Evolutionary conservation across 2,797 vertebrate genomes (phyloP).

Genomic region (Acanthiza pusilla): DNA sequence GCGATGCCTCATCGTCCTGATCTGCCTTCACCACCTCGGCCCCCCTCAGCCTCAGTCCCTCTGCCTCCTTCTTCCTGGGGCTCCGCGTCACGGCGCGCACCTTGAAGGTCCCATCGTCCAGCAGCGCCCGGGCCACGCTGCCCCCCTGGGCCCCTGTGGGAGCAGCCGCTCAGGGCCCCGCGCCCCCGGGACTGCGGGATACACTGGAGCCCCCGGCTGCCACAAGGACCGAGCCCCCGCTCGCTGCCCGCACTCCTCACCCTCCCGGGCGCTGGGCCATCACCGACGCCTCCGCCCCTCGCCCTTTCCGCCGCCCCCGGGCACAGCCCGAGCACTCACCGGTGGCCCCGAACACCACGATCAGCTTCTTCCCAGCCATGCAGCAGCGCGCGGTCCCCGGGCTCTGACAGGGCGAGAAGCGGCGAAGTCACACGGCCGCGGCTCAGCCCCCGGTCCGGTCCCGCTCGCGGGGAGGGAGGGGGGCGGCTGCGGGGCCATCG

Average conservation of each 20-base stretch:
- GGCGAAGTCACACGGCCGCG: neutral
- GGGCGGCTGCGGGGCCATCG: neutral
- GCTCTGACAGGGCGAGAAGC: neutral
- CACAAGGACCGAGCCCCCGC: neutral
- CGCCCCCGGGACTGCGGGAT: neutral
- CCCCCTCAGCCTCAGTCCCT: constrained; percentile 51
- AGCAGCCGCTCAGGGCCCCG: neutral
- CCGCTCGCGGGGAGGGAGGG: neutral
- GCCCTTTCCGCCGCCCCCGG: neutral
- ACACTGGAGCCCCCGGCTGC: neutral
- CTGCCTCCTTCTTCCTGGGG: constrained; percentile 30
- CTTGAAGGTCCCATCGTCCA: constrained; percentile 63
- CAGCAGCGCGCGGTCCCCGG: neutral
- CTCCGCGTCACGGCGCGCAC: constrained; percentile 63
- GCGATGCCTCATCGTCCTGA: constrained; percentile 49
- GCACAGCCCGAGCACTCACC: neutral
- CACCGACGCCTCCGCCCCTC: neutral
- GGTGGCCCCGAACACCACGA: neutral
- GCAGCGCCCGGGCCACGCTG: constrained; percentile 57
- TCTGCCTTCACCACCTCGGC: constrained; percentile 69
- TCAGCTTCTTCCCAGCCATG: neutral
- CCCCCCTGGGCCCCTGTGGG: constrained; percentile 68
- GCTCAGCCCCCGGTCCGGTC: neutral
- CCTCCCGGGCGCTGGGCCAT: neutral
- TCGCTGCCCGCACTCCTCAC: neutral